These are phyloP conservation scores for Rafetus swinhoei DNA, from an alignment of 2,113 vertebrate genomes.

Conservation along the genomic window DNA sequence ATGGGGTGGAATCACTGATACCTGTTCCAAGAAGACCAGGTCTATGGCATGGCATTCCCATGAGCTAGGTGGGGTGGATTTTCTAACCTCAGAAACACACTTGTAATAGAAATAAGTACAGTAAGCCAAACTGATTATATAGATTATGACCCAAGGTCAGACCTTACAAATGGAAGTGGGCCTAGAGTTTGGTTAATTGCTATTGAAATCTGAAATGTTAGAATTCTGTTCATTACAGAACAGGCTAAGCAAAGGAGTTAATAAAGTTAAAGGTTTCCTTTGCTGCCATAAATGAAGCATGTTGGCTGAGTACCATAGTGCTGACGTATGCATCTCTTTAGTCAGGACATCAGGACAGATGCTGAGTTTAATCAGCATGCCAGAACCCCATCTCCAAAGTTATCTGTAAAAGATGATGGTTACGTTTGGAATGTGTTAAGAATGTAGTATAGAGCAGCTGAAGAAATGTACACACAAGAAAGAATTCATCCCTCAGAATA, in stretches of 20 bases:
- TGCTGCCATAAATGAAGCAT: not conserved
- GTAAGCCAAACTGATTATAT: not conserved
- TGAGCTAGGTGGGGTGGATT: not conserved
- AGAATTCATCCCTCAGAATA: not conserved
- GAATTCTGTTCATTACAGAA: not conserved
- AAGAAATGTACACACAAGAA: not conserved
- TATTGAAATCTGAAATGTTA: not conserved
- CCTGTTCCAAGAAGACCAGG: no score
- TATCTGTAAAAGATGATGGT: not conserved
- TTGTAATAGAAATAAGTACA: not conserved
- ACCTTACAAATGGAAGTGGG: not conserved
- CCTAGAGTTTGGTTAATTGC: not conserved
- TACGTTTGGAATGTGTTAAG: not conserved
- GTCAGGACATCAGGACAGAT: not conserved
- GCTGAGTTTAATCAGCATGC: not conserved
- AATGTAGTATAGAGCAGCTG: not conserved
- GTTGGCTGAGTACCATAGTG: no score
- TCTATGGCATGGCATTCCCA: no score
- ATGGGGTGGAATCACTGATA: not conserved
- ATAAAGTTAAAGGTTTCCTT: not conserved
- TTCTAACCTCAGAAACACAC: not conserved
- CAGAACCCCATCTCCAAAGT: not conserved
- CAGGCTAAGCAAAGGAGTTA: not conserved
- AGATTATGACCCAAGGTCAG: not conserved
- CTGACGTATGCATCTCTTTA: no score